phyloP scores from a whole-genome alignment of 1,140 invertebrate genomes.

The Meloidogyne exigua region DNA sequence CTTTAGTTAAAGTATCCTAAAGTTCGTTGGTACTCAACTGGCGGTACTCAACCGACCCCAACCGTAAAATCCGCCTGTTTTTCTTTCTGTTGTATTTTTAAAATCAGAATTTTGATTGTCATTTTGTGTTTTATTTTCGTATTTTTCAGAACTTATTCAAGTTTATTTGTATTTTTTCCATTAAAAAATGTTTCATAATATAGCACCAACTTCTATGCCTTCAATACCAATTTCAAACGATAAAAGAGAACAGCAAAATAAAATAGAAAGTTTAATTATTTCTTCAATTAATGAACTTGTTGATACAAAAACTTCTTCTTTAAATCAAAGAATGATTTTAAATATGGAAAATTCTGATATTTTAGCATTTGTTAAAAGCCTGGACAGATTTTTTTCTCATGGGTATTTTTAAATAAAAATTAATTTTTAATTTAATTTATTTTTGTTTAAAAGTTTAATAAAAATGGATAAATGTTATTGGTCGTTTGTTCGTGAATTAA shows the following conservation, averaged over 20 bases:
- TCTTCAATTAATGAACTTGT: constrained; percentile 27
- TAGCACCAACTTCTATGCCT: constrained; percentile 27
- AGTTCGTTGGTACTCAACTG: too few species aligned
- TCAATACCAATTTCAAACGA: background rate
- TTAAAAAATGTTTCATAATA: constrained; percentile 28
- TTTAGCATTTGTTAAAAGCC: constrained; percentile 35
- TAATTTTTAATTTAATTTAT: background rate
- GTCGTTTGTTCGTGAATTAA: constrained; percentile 40
- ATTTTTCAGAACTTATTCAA: background rate
- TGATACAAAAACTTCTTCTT: constrained; percentile 1
- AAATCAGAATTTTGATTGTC: background rate
- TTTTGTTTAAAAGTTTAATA: constrained; percentile 30
- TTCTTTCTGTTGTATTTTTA: too few species aligned
- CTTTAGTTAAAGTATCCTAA: too few species aligned
- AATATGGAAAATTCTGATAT: constrained; percentile 37
- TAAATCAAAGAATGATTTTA: constrained; percentile 30
- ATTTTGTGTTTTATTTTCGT: background rate
- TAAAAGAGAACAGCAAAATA: constrained; percentile 6
- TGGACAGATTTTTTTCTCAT: constrained; percentile 45
- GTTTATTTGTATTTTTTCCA: background rate
- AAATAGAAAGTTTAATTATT: constrained; percentile 26
- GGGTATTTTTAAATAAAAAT: constrained; percentile 30
- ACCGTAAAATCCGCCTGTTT: too few species aligned
- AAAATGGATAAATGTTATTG: constrained; percentile 41
- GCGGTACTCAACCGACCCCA: too few species aligned